Conservation (phyloP, 2,888 invertebrate species). For the Miltochrista miniata region DNA sequence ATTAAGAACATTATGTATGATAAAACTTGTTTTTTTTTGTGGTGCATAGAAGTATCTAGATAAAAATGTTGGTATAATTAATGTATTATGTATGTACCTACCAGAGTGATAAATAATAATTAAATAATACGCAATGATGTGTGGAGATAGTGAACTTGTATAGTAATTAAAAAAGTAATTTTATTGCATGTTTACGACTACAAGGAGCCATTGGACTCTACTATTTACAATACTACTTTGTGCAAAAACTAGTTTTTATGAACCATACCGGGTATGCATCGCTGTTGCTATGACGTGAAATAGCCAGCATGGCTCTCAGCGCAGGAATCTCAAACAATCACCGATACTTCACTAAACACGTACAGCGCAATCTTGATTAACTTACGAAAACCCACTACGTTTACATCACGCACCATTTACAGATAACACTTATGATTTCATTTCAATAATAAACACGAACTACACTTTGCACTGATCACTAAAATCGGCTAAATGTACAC, state of each 20-base stretch:
- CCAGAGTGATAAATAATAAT: too few species aligned
- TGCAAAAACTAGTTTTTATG: background rate
- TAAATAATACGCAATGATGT: too few species aligned
- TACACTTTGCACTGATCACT: conserved; percentile 41
- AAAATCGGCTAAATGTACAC: conserved; percentile 61
- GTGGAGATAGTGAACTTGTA: too few species aligned
- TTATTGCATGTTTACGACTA: too few species aligned
- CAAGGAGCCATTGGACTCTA: too few species aligned
- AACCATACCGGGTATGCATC: conserved; percentile 47
- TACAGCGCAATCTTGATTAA: conserved; percentile 27
- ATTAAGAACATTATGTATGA: too few species aligned
- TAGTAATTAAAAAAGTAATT: too few species aligned
- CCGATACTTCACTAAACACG: conserved; percentile 44
- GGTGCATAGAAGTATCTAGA: too few species aligned
- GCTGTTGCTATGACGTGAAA: conserved; percentile 34
- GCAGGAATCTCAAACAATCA: conserved; percentile 50
- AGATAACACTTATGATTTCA: conserved; percentile 39
- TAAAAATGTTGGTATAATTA: too few species aligned
- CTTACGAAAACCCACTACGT: conserved; percentile 29
- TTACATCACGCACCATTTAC: conserved; percentile 49
- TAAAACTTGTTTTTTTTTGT: too few species aligned
- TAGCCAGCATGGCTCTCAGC: conserved; percentile 58
- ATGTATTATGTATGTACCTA: too few species aligned
- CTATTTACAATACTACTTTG: too few species aligned
- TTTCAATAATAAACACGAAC: conserved; percentile 22